These are phyloP conservation scores for Carassius carassius DNA, from an alignment of 2,113 vertebrate species.

Conservation along the genomic window DNA sequence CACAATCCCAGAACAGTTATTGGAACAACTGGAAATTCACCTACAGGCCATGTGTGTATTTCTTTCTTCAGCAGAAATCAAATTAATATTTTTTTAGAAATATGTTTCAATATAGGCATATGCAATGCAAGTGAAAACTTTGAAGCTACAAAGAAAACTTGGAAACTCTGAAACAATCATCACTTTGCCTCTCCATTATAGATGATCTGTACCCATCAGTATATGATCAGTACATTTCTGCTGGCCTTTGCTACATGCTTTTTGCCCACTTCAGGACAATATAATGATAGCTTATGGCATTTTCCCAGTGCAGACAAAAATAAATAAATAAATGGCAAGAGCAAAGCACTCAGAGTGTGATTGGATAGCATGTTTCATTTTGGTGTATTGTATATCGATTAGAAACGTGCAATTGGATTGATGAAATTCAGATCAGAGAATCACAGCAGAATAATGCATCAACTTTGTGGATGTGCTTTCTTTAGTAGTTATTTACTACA, in stretches of 20 bases:
- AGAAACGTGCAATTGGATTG: conserved; percentile 42
- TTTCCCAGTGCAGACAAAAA: conserved; percentile 14
- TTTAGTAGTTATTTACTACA: conserved; percentile 40
- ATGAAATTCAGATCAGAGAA: conserved; percentile 46
- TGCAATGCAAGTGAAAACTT: neutral
- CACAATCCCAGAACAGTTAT: neutral
- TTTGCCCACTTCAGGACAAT: conserved; percentile 7
- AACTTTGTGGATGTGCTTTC: conserved; percentile 18
- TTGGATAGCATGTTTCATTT: conserved; percentile 27
- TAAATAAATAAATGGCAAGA: neutral
- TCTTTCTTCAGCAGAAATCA: neutral
- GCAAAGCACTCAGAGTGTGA: conserved; percentile 2
- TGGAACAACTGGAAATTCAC: neutral
- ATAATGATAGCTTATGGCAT: conserved; percentile 17
- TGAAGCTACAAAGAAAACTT: neutral
- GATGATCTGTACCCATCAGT: neutral
- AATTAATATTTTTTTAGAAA: neutral
- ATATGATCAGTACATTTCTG: neutral
- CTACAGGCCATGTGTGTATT: neutral
- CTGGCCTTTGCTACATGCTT: conserved; percentile 5
- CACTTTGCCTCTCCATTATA: neutral
- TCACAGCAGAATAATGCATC: conserved; percentile 14
- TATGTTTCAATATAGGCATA: too few relatives aligned
- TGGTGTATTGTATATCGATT: conserved; percentile 50
- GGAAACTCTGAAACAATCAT: neutral